A percentile compares a stretch with the other conserved stretches of the same genome.
These are phyloP conservation scores for Momotus momota DNA, from an alignment of 2,797 vertebrate species.

Conservation along the genomic window DNA sequence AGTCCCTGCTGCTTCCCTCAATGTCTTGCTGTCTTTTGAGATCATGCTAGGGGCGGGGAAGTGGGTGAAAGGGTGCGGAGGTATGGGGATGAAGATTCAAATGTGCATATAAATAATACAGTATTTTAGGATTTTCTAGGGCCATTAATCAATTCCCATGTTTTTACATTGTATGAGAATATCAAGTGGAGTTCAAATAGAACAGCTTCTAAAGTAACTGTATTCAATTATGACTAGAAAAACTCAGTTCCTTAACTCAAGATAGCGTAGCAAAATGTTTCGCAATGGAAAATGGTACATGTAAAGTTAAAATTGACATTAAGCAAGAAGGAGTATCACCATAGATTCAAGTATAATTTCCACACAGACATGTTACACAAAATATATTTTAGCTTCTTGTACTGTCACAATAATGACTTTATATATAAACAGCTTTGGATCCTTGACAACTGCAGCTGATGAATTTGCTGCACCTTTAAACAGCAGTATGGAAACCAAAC, in stretches of 20 bases:
- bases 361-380: not conserved
- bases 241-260: not conserved
- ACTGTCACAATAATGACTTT: not conserved
- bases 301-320: not conserved
- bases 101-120: not conserved
- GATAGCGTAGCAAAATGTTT: not conserved
- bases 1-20: not conserved
- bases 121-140: not conserved
- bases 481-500: not conserved
- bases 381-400: not conserved
- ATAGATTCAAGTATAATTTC: not conserved
- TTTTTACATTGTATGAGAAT: not conserved
- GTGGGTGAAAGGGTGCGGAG: no score
- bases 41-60: not conserved
- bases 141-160: not conserved
- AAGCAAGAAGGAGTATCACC: not conserved
- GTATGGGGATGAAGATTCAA: not conserved
- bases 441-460: constrained; percentile 24
- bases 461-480: constrained; percentile 26
- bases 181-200: not conserved
- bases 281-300: not conserved
- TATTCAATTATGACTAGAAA: not conserved
- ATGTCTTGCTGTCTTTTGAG: not conserved
- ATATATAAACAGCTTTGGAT: constrained; percentile 52
- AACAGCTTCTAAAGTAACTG: not conserved